These are phyloP conservation scores for Hypomesus transpacificus DNA, from an alignment of 2,113 vertebrate species.

Conservation along the genomic window DNA sequence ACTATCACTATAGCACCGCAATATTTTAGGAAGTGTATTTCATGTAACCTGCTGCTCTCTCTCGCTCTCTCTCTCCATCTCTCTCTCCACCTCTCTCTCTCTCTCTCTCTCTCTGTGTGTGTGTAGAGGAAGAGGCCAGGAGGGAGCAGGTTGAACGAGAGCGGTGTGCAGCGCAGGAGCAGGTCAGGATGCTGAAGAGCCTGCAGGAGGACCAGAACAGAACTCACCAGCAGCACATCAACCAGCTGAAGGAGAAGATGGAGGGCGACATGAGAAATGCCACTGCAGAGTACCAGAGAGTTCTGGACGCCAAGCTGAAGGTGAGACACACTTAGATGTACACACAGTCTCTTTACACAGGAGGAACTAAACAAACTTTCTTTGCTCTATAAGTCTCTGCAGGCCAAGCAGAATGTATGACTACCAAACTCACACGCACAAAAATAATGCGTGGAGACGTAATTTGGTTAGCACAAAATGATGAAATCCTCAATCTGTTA, in stretches of 20 bases:
- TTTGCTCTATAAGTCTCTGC: background rate
- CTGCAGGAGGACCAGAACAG: constrained; percentile 15
- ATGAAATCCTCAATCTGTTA: background rate
- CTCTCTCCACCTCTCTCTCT: too few species aligned
- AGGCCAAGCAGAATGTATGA: background rate
- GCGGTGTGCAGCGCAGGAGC: constrained; percentile 16
- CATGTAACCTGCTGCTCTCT: too few species aligned
- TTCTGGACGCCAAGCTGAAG: constrained; percentile 32
- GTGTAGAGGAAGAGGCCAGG: constrained; percentile 22
- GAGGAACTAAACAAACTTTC: background rate
- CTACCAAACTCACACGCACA: too few species aligned
- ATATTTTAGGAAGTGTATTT: too few species aligned
- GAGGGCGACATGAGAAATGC: constrained; percentile 22
- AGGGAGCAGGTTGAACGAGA: constrained; percentile 17
- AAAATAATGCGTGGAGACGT: too few species aligned
- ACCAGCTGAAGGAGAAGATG: constrained; percentile 16
- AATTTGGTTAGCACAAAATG: background rate
- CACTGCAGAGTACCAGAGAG: constrained; percentile 19
- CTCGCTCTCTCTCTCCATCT: too few species aligned
- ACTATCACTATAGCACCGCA: too few species aligned
- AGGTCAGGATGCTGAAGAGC: constrained; percentile 9
- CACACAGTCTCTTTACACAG: background rate
- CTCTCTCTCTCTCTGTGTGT: background rate
- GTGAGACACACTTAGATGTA: constrained; percentile 9
- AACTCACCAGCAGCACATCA: constrained; percentile 15